Conservation (phyloP, 2,888 invertebrate genomes). For the Lordiphosa fenestrarum region DNA sequence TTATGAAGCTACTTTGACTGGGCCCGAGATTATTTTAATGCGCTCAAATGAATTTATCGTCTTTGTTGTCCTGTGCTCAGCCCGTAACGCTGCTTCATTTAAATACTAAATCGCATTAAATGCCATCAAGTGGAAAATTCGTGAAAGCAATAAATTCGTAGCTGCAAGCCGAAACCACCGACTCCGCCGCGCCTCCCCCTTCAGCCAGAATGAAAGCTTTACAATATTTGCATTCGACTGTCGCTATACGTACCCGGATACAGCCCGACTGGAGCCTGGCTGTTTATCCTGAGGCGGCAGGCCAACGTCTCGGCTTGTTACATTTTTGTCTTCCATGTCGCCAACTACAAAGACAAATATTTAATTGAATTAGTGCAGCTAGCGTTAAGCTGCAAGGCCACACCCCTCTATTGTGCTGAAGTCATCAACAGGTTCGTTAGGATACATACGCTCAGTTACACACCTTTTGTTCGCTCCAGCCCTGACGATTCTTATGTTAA, state of each 20-base stretch:
- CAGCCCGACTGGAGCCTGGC: conserved; percentile 15
- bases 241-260: not conserved
- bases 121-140: conserved; percentile 75
- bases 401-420: conserved; percentile 43
- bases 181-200: conserved; percentile 42
- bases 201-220: conserved; percentile 40
- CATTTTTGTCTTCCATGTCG: conserved; percentile 28
- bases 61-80: conserved; percentile 51
- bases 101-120: conserved; percentile 74
- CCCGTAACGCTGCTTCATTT: conserved; percentile 61
- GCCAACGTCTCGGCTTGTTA: conserved; percentile 26
- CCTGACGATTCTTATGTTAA: conserved; percentile 58
- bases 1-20: conserved; percentile 19
- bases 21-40: conserved; percentile 64
- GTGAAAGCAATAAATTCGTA: conserved; percentile 73
- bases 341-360: conserved; percentile 73
- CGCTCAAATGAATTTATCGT: conserved; percentile 61
- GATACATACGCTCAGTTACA: conserved; percentile 20
- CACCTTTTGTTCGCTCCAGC: conserved; percentile 21
- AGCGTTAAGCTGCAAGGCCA: conserved; percentile 60
- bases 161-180: conserved; percentile 17
- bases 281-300: conserved; percentile 36
- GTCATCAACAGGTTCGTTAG: conserved; percentile 73
- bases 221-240: conserved; percentile 64
- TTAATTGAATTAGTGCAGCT: conserved; percentile 74